Evolutionary conservation across 2,888 invertebrate genomes (phyloP).

Genomic region (Xanthorhoe designata): DNA sequence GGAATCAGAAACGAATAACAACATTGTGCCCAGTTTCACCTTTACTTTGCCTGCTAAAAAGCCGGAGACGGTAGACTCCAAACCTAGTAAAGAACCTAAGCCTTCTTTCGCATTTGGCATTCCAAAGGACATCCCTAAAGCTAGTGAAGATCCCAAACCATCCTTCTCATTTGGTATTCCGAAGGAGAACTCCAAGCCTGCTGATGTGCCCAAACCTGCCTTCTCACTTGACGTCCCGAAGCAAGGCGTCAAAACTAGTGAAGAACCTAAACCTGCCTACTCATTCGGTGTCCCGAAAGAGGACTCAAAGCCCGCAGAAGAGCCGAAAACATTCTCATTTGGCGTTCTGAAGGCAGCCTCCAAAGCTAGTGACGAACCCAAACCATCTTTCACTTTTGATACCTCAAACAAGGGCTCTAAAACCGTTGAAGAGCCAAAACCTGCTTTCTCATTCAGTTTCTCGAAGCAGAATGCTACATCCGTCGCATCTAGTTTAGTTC

Average conservation of each 20-base stretch:
- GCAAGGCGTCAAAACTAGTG: constrained; percentile 34
- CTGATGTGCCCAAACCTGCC: constrained; percentile 52
- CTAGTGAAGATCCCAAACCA: constrained; percentile 50
- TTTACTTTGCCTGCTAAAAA: constrained; percentile 57
- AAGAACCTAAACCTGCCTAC: constrained; percentile 56
- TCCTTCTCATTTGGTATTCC: constrained; percentile 65
- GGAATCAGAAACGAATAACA: constrained; percentile 71
- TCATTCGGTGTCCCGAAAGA: constrained; percentile 59
- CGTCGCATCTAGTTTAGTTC: neutral
- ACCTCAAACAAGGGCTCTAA: constrained; percentile 44
- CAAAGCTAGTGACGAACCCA: constrained; percentile 45
- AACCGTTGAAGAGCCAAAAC: constrained; percentile 49
- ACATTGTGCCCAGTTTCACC: constrained; percentile 59
- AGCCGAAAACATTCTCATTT: constrained; percentile 62
- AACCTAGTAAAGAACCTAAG: constrained; percentile 50
- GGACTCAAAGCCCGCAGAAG: constrained; percentile 39
- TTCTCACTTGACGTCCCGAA: constrained; percentile 64
- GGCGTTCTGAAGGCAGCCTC: constrained; percentile 53
- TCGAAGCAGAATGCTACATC: constrained; percentile 44
- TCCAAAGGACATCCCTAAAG: constrained; percentile 33
- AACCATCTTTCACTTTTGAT: constrained; percentile 63
- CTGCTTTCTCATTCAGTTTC: constrained; percentile 64
- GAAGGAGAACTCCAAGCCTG: constrained; percentile 36
- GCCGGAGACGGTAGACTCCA: constrained; percentile 40
- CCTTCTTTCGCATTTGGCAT: constrained; percentile 64